Evolutionary conservation across 2,113 vertebrate genomes (phyloP).

Genomic region (Macquaria ambigua): DNA sequence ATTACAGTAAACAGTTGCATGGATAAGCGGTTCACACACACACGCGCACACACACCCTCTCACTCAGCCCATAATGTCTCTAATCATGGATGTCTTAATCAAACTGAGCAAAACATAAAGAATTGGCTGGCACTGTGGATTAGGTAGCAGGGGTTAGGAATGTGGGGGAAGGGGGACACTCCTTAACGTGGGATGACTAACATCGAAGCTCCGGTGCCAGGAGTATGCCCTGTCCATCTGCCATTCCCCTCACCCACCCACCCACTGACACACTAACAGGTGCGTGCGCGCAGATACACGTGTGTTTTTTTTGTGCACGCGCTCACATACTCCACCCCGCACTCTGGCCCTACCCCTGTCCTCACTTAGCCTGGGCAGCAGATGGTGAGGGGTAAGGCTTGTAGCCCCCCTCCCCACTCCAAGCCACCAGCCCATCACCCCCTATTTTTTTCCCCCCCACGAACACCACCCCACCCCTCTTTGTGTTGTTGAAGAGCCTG

Average conservation of each 20-base stretch:
- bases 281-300: conserved; percentile 68
- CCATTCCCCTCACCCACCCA: conserved; percentile 66
- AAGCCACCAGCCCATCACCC: conserved; percentile 71
- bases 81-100: conserved; percentile 88
- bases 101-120: conserved; percentile 83
- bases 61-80: conserved; percentile 82
- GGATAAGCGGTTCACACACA: conserved; percentile 52
- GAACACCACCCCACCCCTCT: conserved; percentile 74
- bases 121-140: conserved; percentile 83
- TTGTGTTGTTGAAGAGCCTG: conserved; percentile 79
- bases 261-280: conserved; percentile 77
- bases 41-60: conserved; percentile 42
- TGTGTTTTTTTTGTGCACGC: conserved; percentile 55
- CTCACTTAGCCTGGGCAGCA: conserved; percentile 85
- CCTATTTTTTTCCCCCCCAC: conserved; percentile 26
- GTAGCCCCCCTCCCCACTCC: conserved; percentile 67
- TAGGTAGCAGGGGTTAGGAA: conserved; percentile 83
- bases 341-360: conserved; percentile 78
- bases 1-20: conserved; percentile 63
- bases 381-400: conserved; percentile 90
- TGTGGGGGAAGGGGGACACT: conserved; percentile 58
- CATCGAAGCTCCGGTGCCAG: conserved; percentile 62
- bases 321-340: conserved; percentile 58
- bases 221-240: conserved; percentile 81
- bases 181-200: conserved; percentile 64